phyloP scores from a whole-genome alignment of 1,140 invertebrate species.

The Zaprionus kolodkinae region DNA sequence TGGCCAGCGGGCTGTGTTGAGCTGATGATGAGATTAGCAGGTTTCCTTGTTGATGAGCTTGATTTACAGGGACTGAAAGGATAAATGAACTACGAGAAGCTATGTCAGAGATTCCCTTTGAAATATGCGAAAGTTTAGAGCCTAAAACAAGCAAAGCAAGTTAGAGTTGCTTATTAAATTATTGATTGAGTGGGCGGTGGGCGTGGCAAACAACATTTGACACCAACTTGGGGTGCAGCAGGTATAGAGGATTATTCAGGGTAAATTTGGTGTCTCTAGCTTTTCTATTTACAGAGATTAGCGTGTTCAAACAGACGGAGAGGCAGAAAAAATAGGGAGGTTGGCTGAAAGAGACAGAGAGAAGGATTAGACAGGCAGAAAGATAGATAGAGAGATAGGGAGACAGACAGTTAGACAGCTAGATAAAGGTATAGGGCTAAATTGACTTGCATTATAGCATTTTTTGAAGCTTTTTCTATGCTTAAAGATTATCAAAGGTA shows the following conservation, averaged over 20 bases:
- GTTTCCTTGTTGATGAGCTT: background rate
- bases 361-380: too few species aligned
- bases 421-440: too few species aligned
- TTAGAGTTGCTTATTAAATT: background rate
- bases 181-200: background rate
- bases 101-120: background rate
- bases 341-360: too few species aligned
- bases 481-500: too few species aligned
- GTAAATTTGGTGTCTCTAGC: background rate
- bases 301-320: background rate
- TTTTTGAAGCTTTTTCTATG: too few species aligned
- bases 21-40: slow-evolving; percentile 7
- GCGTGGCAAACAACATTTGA: background rate
- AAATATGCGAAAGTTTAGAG: background rate
- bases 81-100: background rate
- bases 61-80: background rate
- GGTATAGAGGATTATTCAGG: background rate
- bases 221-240: background rate
- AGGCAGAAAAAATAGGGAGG: too few species aligned
- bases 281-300: background rate
- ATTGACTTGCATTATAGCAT: too few species aligned
- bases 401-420: too few species aligned
- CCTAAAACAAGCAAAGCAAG: background rate
- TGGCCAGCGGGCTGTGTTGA: background rate
- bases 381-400: too few species aligned